Evolutionary conservation across 2,113 vertebrate genomes (phyloP).

Genomic region (Pachycephala philippinensis): DNA sequence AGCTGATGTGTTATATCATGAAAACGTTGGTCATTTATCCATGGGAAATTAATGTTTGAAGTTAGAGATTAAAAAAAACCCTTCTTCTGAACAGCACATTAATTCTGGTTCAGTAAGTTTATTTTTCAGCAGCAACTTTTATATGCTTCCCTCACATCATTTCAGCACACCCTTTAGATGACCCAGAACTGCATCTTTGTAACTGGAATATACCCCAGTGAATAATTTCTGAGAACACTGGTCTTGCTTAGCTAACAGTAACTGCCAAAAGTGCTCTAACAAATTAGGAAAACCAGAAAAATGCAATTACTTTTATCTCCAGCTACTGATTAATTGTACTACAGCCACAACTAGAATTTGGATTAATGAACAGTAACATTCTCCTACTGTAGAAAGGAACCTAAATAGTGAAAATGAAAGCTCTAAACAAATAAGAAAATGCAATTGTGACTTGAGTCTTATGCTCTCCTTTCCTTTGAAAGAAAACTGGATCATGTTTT

Average conservation of each 20-base stretch:
- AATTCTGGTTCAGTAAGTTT: constrained; percentile 20
- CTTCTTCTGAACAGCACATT: neutral
- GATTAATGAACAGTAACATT: neutral
- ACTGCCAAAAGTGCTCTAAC: neutral
- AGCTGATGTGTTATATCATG: neutral
- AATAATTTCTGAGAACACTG: neutral
- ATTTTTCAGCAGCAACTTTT: constrained; percentile 21
- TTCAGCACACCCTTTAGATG: neutral
- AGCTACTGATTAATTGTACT: neutral
- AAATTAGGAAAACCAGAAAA: neutral
- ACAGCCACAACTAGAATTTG: neutral
- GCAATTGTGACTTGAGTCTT: neutral
- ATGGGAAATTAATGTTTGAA: neutral
- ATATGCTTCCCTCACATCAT: neutral
- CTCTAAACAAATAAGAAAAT: neutral
- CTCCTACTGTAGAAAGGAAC: neutral
- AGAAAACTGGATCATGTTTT: neutral
- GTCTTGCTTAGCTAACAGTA: neutral
- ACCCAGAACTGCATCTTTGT: neutral
- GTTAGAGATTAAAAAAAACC: neutral
- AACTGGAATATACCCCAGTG: neutral
- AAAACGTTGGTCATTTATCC: neutral
- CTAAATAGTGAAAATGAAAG: neutral
- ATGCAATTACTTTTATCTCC: neutral
- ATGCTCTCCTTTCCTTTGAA: neutral